A percentile compares a stretch with the other conserved stretches of the same genome.
Conservation (phyloP, 2,797 vertebrate genomes). For the Gallinago stenura region DNA sequence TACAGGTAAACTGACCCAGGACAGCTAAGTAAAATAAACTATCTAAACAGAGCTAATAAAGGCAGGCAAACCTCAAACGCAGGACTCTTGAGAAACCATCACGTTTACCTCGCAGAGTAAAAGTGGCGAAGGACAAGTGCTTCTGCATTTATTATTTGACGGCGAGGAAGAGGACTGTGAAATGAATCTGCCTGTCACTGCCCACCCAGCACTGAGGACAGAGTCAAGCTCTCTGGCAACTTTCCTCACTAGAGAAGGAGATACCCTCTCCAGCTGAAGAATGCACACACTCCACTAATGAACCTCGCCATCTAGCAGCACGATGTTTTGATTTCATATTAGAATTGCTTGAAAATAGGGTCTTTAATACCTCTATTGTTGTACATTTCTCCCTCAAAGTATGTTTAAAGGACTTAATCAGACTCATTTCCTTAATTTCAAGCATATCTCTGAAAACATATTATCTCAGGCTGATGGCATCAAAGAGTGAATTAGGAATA, state of each 20-base stretch:
- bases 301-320: neutral
- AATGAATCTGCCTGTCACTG: neutral
- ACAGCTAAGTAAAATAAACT: neutral
- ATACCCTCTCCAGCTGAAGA: neutral
- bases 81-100: neutral
- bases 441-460: constrained; percentile 46
- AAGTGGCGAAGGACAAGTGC: neutral
- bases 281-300: neutral
- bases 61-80: accelerated
- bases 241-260: neutral
- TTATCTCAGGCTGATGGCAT: constrained; percentile 70
- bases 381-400: constrained; percentile 45
- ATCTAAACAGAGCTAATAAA: neutral
- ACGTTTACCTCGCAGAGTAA: neutral
- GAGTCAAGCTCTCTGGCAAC: constrained; percentile 8
- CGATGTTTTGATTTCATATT: constrained; percentile 20
- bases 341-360: constrained; percentile 49
- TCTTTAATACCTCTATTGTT: constrained; percentile 60
- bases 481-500: constrained; percentile 68
- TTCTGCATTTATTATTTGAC: neutral
- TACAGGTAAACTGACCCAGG: neutral
- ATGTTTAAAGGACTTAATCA: constrained; percentile 54
- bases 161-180: neutral
- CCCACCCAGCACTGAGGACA: neutral
- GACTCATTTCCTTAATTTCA: constrained; percentile 68